Percentiles rank a stretch among this genome's conserved stretches.
These are phyloP conservation scores for Phortica variegata DNA, from an alignment of 1,140 invertebrate species.

Conservation along the genomic window DNA sequence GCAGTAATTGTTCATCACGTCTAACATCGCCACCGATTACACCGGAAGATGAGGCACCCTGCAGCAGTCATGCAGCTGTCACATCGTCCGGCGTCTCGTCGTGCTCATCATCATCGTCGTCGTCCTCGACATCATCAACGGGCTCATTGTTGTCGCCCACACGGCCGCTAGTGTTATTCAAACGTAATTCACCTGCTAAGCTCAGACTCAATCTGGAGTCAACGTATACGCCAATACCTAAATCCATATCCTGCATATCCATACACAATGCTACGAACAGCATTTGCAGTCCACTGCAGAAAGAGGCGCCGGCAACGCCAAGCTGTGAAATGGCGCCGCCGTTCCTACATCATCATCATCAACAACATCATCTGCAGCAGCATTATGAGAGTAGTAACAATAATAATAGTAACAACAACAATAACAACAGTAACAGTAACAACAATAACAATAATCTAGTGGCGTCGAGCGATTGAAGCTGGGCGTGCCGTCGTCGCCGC, in stretches of 20 bases:
- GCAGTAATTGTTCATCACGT: constrained; percentile 48
- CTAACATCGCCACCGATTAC: constrained; percentile 45
- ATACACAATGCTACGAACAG: constrained; percentile 25
- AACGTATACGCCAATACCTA: constrained; percentile 35
- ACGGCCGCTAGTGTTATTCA: constrained; percentile 34
- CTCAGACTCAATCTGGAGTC: constrained; percentile 45
- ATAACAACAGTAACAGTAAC: constrained; percentile 8
- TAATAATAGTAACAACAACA: constrained; percentile 14
- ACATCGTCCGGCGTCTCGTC: constrained; percentile 13
- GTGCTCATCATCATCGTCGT: background rate
- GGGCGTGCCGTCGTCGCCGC: background rate
- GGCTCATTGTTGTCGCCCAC: constrained; percentile 28
- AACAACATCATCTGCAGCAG: background rate
- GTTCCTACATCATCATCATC: background rate
- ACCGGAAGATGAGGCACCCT: constrained; percentile 40
- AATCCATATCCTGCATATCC: constrained; percentile 48
- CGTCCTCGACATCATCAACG: constrained; percentile 8
- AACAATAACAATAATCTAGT: constrained; percentile 23
- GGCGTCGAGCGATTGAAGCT: constrained; percentile 29
- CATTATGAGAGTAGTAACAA: constrained; percentile 1
- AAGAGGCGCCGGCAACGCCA: constrained; percentile 33
- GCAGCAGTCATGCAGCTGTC: constrained; percentile 18
- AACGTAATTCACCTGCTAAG: constrained; percentile 50
- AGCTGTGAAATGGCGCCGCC: constrained; percentile 26
- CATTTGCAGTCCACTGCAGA: constrained; percentile 20